These are phyloP conservation scores for Dendronephthya gigantea DNA, from an alignment of 64 coral and sea anemone species.

Conservation along the genomic window DNA sequence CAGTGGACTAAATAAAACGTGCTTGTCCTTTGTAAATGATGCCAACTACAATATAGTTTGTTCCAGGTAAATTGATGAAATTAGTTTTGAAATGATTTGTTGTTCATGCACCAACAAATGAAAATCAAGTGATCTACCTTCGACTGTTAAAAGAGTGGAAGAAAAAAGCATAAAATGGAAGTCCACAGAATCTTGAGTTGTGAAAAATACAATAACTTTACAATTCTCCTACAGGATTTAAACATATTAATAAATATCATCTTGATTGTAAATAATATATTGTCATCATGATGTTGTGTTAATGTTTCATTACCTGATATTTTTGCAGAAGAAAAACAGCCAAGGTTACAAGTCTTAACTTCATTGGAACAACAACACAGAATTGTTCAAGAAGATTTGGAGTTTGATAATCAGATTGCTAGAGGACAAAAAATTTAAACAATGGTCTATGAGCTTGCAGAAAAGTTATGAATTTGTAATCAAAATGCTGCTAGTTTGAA, in stretches of 20 bases:
- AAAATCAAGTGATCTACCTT: slow-evolving; percentile 8
- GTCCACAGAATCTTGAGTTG: slow-evolving; percentile 90
- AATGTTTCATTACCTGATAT: slow-evolving; percentile 26
- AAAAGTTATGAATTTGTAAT: neutral
- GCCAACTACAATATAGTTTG: no score
- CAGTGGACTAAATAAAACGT: no score
- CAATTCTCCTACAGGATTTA: neutral
- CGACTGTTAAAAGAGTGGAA: slow-evolving; percentile 1
- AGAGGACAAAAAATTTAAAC: neutral
- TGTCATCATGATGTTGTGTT: no score
- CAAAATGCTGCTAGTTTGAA: neutral
- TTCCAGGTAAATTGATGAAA: no score
- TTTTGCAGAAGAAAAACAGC: slow-evolving; percentile 61
- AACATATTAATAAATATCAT: neutral
- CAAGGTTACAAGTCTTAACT: slow-evolving; percentile 72
- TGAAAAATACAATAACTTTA: slow-evolving; percentile 82
- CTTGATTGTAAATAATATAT: neutral
- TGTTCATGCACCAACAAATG: neutral
- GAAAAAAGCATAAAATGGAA: slow-evolving; percentile 67
- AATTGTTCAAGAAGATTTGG: slow-evolving; percentile 73
- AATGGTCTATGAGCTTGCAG: neutral
- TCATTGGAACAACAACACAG: slow-evolving; percentile 77
- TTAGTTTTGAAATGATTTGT: neutral
- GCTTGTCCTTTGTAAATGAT: no score
- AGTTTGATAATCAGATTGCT: slow-evolving; percentile 28